phyloP scores from a whole-genome alignment of 2,888 invertebrate genomes.

The Philopedon plagiatum region DNA sequence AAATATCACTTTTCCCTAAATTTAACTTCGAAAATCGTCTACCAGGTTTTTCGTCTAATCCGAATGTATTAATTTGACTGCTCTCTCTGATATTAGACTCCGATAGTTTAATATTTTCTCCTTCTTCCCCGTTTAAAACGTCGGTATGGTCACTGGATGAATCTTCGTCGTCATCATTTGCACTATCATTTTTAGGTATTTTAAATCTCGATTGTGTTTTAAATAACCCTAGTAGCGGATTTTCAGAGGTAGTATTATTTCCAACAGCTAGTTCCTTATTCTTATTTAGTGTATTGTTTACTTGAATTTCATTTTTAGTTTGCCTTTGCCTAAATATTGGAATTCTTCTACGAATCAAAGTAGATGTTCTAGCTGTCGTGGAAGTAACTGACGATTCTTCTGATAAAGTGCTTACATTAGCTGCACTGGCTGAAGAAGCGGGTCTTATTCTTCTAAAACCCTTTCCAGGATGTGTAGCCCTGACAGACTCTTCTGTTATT shows the following conservation, averaged over 20 bases:
- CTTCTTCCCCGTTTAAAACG: constrained; percentile 61
- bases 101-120: constrained; percentile 67
- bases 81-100: constrained; percentile 68
- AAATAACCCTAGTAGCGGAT: constrained; percentile 33
- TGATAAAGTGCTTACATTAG: background rate
- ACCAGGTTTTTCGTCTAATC: constrained; percentile 49
- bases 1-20: background rate
- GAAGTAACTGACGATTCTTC: constrained; percentile 5
- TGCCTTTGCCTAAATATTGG: constrained; percentile 33
- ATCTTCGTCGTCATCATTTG: constrained; percentile 53
- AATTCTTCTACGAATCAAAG: constrained; percentile 41
- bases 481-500: background rate
- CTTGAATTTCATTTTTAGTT: constrained; percentile 20
- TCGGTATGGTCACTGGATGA: constrained; percentile 54
- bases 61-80: constrained; percentile 62
- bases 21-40: constrained; percentile 29
- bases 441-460: constrained; percentile 58
- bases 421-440: constrained; percentile 27
- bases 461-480: constrained; percentile 52
- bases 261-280: constrained; percentile 18
- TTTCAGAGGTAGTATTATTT: constrained; percentile 3
- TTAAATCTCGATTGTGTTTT: constrained; percentile 38
- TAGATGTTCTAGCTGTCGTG: constrained; percentile 35
- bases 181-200: constrained; percentile 23
- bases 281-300: background rate